Evolutionary conservation across 2,113 vertebrate species (phyloP), one percentile per base, ranked within the genome.

Genomic region (Bothrops jararaca): DNA sequence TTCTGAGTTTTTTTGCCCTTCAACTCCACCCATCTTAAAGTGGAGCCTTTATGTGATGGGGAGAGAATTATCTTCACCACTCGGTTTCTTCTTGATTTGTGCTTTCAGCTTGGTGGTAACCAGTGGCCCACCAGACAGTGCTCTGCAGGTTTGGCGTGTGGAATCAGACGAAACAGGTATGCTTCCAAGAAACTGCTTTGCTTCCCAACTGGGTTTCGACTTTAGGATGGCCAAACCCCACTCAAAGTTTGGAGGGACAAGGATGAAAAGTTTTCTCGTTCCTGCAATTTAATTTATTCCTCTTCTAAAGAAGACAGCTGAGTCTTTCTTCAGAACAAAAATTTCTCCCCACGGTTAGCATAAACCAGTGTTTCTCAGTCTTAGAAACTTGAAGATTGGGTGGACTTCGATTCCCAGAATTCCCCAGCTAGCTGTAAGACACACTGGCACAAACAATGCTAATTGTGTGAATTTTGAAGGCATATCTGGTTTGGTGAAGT

Each of bases 61-160:
- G 20, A 64, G 4, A 1, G 3, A 50, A 52, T 42, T 20, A 24
- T 20, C 10, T 45, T 10, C 58, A 11, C 15, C 13, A 10, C 24
- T 45, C 34, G 2, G 3, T 18, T 69, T 85, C 50, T 10, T 20
- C 11, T 92, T 93, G 34, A 12, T 54, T 89, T 90, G 26, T 91
- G 1, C 42, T 92, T 34, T 1, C 69, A 98, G 98, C 85, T 96
- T 96, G 91, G 88, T 97, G 18, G 97, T 98, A 29, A 98, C 97
- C 34, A 98, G 95, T 34, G 97, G 97, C 3, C 96, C 96, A 0
- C 93, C 80, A 29, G 96, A 92, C 86, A 90, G 95, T 0, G 92
- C 93, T 29, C 95, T 98, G 90, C 97, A 97, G 95, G 92, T 98
- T 50, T 98, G 98, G 98, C 93, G 96, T 42, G 92, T 98, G 3